Evolutionary conservation across 2,113 vertebrate genomes (phyloP).

Genomic region (Gavia stellata): DNA sequence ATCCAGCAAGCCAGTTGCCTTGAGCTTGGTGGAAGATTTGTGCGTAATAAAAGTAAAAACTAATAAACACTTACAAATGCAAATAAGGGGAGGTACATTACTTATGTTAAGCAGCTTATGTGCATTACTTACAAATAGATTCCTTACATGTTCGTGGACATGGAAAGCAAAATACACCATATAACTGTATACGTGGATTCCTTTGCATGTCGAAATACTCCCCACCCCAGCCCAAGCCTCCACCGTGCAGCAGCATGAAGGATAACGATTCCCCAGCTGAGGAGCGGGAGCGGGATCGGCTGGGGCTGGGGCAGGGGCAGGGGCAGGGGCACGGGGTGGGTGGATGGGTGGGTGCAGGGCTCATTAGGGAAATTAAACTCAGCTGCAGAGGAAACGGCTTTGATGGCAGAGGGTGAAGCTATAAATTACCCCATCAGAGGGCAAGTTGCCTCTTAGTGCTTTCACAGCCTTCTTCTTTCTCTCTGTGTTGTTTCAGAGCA

Average conservation of each 20-base stretch:
- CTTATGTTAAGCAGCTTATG: neutral
- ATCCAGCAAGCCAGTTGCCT: neutral
- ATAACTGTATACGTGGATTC: neutral
- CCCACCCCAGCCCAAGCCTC: neutral
- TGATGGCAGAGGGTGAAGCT: neutral
- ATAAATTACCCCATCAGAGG: neutral
- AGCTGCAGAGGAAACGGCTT: neutral
- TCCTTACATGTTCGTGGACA: neutral
- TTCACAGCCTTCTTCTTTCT: neutral
- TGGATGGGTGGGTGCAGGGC: too few relatives aligned
- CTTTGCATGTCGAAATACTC: accelerated
- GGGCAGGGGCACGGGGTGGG: too few relatives aligned
- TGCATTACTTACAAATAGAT: neutral
- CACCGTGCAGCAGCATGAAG: accelerated
- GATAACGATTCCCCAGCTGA: neutral
- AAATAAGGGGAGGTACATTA: neutral
- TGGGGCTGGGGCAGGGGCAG: neutral
- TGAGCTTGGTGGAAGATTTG: neutral
- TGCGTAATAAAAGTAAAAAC: neutral
- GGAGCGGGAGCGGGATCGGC: neutral
- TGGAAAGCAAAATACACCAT: neutral
- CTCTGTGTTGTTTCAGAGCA: neutral
- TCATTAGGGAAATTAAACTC: neutral
- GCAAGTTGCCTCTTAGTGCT: accelerated
- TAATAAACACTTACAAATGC: neutral